phyloP scores from a whole-genome alignment of 2,888 invertebrate genomes.

The Pomacea canaliculata region DNA sequence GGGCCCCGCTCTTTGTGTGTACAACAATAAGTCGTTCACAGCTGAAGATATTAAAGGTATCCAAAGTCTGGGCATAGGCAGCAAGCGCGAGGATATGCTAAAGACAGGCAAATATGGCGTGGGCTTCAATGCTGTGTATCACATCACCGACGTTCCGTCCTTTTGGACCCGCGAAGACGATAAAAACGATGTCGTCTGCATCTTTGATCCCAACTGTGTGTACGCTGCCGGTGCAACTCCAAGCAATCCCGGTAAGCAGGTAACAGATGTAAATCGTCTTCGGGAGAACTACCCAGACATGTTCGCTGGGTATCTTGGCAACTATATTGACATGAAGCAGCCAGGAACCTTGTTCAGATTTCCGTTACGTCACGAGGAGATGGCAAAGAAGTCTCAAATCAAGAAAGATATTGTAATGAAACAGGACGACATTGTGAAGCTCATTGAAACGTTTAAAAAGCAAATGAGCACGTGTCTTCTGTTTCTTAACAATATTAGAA shows the following conservation, averaged over 20 bases:
- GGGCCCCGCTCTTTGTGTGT: conserved; percentile 6
- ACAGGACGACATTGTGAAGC: conserved; percentile 2
- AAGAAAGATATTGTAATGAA: conserved; percentile 34
- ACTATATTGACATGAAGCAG: conserved; percentile 30
- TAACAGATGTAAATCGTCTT: conserved; percentile 30
- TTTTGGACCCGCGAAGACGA: conserved; percentile 31
- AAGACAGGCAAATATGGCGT: conserved; percentile 7
- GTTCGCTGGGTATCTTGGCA: conserved; percentile 51
- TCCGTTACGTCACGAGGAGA: conserved; percentile 12
- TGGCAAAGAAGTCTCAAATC: conserved; percentile 51
- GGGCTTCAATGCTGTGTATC: conserved; percentile 11
- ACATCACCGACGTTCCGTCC: conserved; percentile 1
- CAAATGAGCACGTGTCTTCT: conserved; percentile 38
- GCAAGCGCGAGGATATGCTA: background rate
- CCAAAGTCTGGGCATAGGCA: background rate
- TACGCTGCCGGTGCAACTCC: conserved; percentile 38
- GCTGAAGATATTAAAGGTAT: background rate
- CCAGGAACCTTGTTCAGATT: conserved; percentile 4
- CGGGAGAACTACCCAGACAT: conserved; percentile 42
- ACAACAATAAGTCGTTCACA: conserved; percentile 7
- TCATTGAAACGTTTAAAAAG: background rate
- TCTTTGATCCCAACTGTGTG: conserved; percentile 52
- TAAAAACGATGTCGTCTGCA: conserved; percentile 38
- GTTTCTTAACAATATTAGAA: conserved; percentile 57
- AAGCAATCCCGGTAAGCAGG: conserved; percentile 43